Evolutionary conservation across 2,888 invertebrate species (phyloP), one percentile per base, ranked within the genome.

Genomic region (Drosophila neonasuta): DNA sequence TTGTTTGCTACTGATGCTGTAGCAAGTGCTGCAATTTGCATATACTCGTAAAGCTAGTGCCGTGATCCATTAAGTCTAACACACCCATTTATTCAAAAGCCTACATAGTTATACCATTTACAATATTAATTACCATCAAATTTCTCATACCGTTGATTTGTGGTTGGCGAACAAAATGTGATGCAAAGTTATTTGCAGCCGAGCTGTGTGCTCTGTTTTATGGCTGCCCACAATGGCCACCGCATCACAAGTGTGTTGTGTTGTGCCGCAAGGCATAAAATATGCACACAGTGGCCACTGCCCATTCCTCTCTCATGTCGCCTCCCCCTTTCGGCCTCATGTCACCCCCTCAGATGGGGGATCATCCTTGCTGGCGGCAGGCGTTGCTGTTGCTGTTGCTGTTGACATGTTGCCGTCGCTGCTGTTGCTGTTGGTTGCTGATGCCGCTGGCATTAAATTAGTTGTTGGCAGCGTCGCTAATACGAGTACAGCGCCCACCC

Each of bases 131-230:
- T 80, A 80, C 80, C 80, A 87, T 79, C 83, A 80, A 81, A 81
- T 87, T 82, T 81, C 74, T 87, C 86, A 82, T 87, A 54, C 86
- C 70, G 86, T 71, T 81, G 87, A 81, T 87, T 81, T 81, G 81
- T 81, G 85, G 87, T 57, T 64, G 68, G 50, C 73, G 55, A 73
- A 72, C 66, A 50, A 44, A 50, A 62, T 80, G 87, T 72, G 72
- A 82, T 70, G 79, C 73, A 71, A 69, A 81, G 87, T 80, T 75
- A 80, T 86, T 74, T 77, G 66, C 77, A 56, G 61, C 64, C 42
- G 62, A 36, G 69, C 78, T 74, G 32, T 32, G 10, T 24, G 6
- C 24, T 24, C 24, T 24, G 24, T 24, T 24, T 32, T 34, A 34
- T 34, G 75, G 39, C 39, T 15, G 39, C 61, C 75, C 75, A 78